These are phyloP conservation scores for Amaurobius ferox DNA, from an alignment of 2,888 invertebrate species.

Conservation along the genomic window DNA sequence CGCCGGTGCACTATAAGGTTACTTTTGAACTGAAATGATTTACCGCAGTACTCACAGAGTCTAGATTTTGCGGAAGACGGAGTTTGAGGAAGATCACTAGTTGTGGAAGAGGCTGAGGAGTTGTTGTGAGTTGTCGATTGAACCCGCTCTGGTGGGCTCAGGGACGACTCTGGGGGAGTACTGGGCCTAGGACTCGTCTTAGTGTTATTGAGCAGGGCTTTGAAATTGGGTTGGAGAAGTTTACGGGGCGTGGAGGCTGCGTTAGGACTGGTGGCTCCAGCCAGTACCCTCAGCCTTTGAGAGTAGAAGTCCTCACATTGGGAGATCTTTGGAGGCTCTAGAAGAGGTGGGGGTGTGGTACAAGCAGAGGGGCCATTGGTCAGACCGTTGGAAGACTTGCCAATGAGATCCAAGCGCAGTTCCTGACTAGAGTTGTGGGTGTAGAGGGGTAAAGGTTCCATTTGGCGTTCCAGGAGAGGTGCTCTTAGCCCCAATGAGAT, in stretches of 20 bases:
- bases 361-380: constrained; percentile 39
- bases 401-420: constrained; percentile 82
- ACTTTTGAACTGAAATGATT: constrained; percentile 94
- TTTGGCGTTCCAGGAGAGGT: constrained; percentile 82
- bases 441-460: constrained; percentile 79
- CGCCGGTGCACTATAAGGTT: constrained; percentile 94
- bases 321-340: constrained; percentile 47
- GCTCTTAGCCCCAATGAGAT: constrained; percentile 82
- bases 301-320: constrained; percentile 94
- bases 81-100: constrained; percentile 82
- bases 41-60: constrained; percentile 94
- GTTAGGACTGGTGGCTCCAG: constrained; percentile 81
- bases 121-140: constrained; percentile 57
- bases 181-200: constrained; percentile 66
- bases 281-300: constrained; percentile 98
- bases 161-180: constrained; percentile 67
- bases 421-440: constrained; percentile 85
- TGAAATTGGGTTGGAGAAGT: constrained; percentile 81
- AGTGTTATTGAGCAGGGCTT: constrained; percentile 42
- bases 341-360: constrained; percentile 47
- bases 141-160: constrained; percentile 42
- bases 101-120: constrained; percentile 80
- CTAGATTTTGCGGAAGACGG: constrained; percentile 75
- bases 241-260: constrained; percentile 78
- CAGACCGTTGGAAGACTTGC: constrained; percentile 76